phyloP scores from a whole-genome alignment of 2,888 invertebrate genomes.

The Dysmachus trigonus region DNA sequence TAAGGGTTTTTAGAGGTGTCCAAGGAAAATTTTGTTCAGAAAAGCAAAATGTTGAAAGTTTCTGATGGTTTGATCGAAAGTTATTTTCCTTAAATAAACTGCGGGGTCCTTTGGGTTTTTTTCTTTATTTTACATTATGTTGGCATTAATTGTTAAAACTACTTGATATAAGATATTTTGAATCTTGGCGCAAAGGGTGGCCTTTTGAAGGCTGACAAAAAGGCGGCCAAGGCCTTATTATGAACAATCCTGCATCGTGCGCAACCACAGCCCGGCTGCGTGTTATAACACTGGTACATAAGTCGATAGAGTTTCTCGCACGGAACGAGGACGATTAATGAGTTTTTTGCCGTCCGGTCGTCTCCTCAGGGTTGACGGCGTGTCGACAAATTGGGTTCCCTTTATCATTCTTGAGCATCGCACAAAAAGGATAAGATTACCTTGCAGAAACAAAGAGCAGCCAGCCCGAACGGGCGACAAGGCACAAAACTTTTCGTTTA shows the following conservation, averaged over 20 bases:
- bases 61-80: no score
- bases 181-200: background rate
- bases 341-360: slow-evolving; percentile 5
- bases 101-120: no score
- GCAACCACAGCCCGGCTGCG: background rate
- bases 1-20: no score
- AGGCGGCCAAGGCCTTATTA: no score
- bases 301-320: background rate
- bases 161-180: no score
- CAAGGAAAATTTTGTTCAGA: no score
- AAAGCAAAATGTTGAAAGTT: no score
- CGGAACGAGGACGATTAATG: slow-evolving; percentile 1
- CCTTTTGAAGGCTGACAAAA: background rate
- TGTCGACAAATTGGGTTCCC: slow-evolving; percentile 41
- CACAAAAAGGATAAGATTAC: slow-evolving; percentile 40
- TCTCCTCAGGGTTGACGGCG: slow-evolving; percentile 3
- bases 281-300: background rate
- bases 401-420: slow-evolving; percentile 23
- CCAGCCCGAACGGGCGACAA: slow-evolving; percentile 1
- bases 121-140: no score
- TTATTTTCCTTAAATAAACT: no score
- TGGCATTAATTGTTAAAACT: no score
- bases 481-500: slow-evolving; percentile 39
- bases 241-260: background rate
- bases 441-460: slow-evolving; percentile 35